Conservation (phyloP, 2,113 vertebrate genomes). For the Chascanopsetta lugubris region DNA sequence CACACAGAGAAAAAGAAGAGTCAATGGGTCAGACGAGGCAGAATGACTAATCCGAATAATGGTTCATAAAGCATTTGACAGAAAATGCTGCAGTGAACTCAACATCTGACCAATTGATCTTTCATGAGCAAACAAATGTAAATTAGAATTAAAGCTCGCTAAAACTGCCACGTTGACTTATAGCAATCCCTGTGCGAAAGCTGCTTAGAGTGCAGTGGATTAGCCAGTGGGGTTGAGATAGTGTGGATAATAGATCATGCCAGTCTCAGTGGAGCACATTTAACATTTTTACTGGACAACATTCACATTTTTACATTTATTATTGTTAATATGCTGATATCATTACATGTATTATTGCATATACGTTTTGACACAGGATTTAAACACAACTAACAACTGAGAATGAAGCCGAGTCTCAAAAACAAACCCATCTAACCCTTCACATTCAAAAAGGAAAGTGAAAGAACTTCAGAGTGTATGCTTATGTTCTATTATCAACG, state of each 20-base stretch:
- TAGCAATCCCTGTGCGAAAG: constrained; percentile 53
- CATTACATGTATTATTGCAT: too few species aligned
- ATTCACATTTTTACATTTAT: background rate
- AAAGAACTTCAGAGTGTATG: background rate
- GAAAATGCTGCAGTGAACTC: background rate
- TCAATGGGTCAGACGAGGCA: background rate
- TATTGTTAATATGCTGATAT: background rate
- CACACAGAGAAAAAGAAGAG: constrained; percentile 24
- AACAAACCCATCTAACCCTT: background rate
- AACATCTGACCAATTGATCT: constrained; percentile 28
- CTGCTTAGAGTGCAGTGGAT: constrained; percentile 65
- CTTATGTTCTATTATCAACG: background rate
- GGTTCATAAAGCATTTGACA: background rate
- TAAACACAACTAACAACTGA: background rate
- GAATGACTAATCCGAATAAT: background rate
- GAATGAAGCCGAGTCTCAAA: background rate
- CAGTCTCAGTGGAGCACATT: constrained; percentile 29
- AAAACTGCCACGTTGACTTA: constrained; percentile 49
- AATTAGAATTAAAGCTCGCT: constrained; percentile 28
- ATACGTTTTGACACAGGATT: background rate
- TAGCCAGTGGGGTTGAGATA: constrained; percentile 46
- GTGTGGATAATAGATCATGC: constrained; percentile 35
- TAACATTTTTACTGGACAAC: background rate
- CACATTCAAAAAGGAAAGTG: background rate
- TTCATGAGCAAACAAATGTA: constrained; percentile 24